Evolutionary conservation across 2,113 vertebrate species (phyloP).

Genomic region (Melozone crissalis): DNA sequence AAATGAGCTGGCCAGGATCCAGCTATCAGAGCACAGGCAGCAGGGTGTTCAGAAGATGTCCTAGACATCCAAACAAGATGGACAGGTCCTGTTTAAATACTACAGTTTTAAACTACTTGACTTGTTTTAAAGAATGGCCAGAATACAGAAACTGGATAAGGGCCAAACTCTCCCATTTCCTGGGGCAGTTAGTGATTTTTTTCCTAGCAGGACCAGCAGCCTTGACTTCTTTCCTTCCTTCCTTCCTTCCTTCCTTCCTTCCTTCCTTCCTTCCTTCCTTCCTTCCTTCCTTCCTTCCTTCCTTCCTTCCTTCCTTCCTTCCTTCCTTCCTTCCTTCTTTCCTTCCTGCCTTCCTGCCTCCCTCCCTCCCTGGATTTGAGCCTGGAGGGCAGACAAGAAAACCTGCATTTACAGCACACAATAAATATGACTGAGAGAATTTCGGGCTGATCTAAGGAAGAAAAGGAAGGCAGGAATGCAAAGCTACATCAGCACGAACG

Average conservation of each 20-base stretch:
- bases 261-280: neutral
- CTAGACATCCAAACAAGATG: neutral
- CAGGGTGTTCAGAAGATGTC: neutral
- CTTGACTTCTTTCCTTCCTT: neutral
- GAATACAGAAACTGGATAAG: neutral
- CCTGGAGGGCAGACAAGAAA: neutral
- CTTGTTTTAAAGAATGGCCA: neutral
- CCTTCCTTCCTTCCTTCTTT: too few species aligned
- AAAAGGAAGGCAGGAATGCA: neutral
- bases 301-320: too few species aligned
- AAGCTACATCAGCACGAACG: neutral
- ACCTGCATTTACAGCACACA: neutral
- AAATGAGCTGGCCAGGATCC: neutral
- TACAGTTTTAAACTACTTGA: neutral
- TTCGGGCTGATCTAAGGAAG: neutral
- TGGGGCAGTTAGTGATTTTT: neutral
- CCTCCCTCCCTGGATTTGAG: neutral
- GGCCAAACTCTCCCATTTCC: neutral
- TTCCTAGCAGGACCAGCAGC: neutral
- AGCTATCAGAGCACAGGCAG: neutral
- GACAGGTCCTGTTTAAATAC: neutral
- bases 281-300: neutral
- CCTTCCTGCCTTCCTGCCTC: too few species aligned
- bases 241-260: neutral
- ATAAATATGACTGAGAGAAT: neutral